Conservation (phyloP, 1,140 invertebrate species). For the Psilanteris sp. region DNA sequence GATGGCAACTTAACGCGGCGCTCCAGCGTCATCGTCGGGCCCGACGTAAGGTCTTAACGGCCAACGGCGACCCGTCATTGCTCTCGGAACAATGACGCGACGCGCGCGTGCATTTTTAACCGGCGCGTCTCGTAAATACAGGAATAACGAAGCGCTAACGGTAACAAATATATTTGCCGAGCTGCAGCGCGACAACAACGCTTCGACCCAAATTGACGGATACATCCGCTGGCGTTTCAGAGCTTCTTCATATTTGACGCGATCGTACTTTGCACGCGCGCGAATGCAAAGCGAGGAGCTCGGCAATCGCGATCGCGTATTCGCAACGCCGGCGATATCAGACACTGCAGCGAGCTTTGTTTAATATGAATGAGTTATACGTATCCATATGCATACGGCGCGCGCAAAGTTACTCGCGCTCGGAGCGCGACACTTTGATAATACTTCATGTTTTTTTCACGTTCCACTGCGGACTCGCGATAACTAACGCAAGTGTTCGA, state of each 20-base stretch:
- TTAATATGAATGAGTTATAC: slow-evolving; percentile 9
- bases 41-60: too few relatives aligned
- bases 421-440: slow-evolving; percentile 1
- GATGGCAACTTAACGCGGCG: too few relatives aligned
- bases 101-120: too few relatives aligned
- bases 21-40: too few relatives aligned
- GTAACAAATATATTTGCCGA: too few relatives aligned
- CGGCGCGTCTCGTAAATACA: too few relatives aligned
- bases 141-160: too few relatives aligned
- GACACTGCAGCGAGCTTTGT: neutral
- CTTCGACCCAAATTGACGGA: too few relatives aligned
- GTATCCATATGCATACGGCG: neutral
- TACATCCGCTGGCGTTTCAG: neutral
- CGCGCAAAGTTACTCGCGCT: neutral
- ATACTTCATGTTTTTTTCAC: neutral
- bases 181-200: too few relatives aligned
- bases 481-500: too few relatives aligned
- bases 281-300: neutral
- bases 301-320: slow-evolving; percentile 3
- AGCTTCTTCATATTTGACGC: slow-evolving; percentile 9
- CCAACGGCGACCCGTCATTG: too few relatives aligned
- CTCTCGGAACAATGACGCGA: too few relatives aligned
- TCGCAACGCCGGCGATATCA: neutral
- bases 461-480: neutral
- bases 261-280: neutral